phyloP scores from a whole-genome alignment of 2,888 invertebrate genomes.

The Eretmocerus hayati region DNA sequence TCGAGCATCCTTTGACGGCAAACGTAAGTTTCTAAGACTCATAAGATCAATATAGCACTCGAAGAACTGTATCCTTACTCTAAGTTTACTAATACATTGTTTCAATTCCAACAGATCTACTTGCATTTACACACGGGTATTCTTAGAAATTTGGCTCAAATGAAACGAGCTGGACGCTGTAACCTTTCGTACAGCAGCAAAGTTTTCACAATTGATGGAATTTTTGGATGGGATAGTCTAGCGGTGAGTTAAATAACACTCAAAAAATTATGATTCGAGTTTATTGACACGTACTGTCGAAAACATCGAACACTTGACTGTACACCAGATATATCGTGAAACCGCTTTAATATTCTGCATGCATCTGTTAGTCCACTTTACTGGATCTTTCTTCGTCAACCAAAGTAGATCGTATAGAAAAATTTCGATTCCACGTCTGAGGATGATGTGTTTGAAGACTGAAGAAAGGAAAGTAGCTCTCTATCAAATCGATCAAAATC shows the following conservation, averaged over 20 bases:
- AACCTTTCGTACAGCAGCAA: constrained; percentile 22
- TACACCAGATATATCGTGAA: no score
- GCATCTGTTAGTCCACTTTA: background rate
- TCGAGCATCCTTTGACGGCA: background rate
- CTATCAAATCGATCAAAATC: no score
- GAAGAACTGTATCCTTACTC: no score
- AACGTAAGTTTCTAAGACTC: constrained; percentile 6
- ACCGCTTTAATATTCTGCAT: no score
- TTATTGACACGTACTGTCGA: no score
- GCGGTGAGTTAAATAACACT: constrained; percentile 33
- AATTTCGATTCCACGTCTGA: no score
- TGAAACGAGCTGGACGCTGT: constrained; percentile 27
- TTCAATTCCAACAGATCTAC: constrained; percentile 5
- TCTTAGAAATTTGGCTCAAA: constrained; percentile 29
- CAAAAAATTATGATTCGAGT: no score
- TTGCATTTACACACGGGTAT: constrained; percentile 27
- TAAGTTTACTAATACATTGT: background rate
- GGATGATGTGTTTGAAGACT: no score
- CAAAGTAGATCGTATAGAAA: no score
- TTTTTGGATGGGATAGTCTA: constrained; percentile 28
- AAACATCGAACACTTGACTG: no score
- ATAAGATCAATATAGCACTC: background rate
- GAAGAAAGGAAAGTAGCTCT: no score
- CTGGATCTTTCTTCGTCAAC: background rate
- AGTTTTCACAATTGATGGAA: constrained; percentile 23